phyloP scores from a whole-genome alignment of 2,113 vertebrate species.

The Rhynchopsitta pachyrhyncha region DNA sequence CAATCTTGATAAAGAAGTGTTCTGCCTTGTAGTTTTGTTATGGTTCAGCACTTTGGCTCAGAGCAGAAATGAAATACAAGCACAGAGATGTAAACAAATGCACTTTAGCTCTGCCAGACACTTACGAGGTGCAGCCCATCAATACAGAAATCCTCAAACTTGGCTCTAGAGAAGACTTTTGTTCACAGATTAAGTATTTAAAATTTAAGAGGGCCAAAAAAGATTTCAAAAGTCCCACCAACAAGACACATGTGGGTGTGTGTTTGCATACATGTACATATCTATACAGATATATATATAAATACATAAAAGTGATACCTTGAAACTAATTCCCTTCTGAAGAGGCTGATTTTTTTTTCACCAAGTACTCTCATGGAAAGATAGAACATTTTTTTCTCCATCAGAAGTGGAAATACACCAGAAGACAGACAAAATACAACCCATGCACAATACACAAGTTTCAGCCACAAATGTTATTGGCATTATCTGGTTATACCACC shows the following conservation, averaged over 20 bases:
- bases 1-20: slow-evolving; percentile 13
- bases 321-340: neutral
- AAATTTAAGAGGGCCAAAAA: neutral
- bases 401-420: neutral
- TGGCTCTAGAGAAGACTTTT: neutral
- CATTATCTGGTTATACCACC: neutral
- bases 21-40: slow-evolving; percentile 8
- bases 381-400: neutral
- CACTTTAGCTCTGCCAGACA: neutral
- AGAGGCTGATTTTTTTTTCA: neutral
- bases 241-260: neutral
- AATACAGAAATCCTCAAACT: neutral
- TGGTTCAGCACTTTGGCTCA: neutral
- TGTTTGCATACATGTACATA: neutral
- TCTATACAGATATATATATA: neutral
- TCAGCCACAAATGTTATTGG: neutral
- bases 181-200: neutral
- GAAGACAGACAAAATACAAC: neutral
- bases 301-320: neutral
- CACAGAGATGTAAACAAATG: neutral
- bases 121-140: neutral
- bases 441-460: neutral
- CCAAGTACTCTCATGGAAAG: neutral
- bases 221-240: neutral
- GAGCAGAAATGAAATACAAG: slow-evolving; percentile 26